phyloP scores from a whole-genome alignment of 2,797 vertebrate species.

The Fringilla coelebs region DNA sequence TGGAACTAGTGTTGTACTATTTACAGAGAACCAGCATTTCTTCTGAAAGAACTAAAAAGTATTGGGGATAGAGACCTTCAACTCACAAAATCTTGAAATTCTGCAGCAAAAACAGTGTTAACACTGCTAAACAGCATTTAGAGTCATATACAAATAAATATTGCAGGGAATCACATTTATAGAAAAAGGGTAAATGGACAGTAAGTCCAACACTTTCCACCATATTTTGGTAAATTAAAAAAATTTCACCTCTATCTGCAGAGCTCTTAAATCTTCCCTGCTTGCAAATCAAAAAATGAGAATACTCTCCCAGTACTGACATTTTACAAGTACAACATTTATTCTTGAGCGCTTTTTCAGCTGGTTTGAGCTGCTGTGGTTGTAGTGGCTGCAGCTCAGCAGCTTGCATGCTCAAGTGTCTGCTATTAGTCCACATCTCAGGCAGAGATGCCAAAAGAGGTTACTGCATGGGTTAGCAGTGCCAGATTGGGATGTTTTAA shows the following conservation, averaged over 20 bases:
- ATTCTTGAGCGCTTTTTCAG: neutral
- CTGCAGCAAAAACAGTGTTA: neutral
- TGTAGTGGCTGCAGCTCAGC: neutral
- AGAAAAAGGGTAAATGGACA: neutral
- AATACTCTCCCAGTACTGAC: neutral
- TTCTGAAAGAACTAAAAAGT: neutral
- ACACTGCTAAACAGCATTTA: neutral
- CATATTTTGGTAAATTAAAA: neutral
- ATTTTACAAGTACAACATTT: neutral
- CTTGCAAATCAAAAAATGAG: neutral
- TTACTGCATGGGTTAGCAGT: neutral
- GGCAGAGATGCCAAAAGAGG: neutral
- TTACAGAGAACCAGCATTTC: neutral
- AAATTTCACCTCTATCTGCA: neutral
- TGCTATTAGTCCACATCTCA: neutral
- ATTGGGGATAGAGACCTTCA: neutral
- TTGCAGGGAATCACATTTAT: neutral
- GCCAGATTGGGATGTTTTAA: neutral
- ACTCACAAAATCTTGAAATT: neutral
- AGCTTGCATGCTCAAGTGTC: neutral
- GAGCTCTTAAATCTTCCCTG: neutral
- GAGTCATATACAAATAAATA: neutral
- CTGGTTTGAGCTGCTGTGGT: neutral
- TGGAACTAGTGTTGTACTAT: neutral
- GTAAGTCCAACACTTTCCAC: neutral